These are phyloP conservation scores for Rhopalosiphum nymphaeae DNA, from an alignment of 2,888 invertebrate genomes.

Conservation along the genomic window DNA sequence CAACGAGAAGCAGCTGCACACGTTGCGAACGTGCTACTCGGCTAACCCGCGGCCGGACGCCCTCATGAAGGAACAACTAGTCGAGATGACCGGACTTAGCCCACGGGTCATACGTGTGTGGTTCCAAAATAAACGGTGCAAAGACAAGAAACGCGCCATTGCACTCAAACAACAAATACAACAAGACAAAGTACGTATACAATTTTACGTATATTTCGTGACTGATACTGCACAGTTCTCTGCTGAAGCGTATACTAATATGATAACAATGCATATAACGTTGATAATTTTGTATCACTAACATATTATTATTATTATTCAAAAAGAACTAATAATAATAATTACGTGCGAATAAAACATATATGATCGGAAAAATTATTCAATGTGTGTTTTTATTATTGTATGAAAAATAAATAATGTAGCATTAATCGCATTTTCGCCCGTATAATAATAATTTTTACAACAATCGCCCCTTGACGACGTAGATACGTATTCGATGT, in stretches of 20 bases:
- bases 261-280: not conserved
- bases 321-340: too few species aligned
- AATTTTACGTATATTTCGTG: not conserved
- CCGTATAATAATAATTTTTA: not conserved
- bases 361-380: not conserved
- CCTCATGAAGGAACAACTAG: slow-evolving; percentile 98
- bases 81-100: slow-evolving; percentile 98
- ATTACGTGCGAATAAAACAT: not conserved
- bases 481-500: not conserved
- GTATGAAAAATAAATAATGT: not conserved
- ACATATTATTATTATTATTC: not conserved
- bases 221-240: not conserved
- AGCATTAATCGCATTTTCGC: not conserved
- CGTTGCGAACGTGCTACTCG: slow-evolving; percentile 95
- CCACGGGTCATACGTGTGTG: slow-evolving; percentile 98
- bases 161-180: slow-evolving; percentile 98
- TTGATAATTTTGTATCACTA: not conserved
- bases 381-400: not conserved
- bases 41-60: slow-evolving; percentile 99
- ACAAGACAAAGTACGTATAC: slow-evolving; percentile 88
- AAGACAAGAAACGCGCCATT: slow-evolving; percentile 97
- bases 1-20: slow-evolving; percentile 98
- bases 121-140: slow-evolving; percentile 99
- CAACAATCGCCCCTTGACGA: not conserved
- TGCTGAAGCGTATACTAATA: not conserved